Percentiles rank a stretch among this genome's conserved stretches.
Evolutionary conservation across 2,888 invertebrate genomes (phyloP).

Genomic region (Eubasilissa splendida): DNA sequence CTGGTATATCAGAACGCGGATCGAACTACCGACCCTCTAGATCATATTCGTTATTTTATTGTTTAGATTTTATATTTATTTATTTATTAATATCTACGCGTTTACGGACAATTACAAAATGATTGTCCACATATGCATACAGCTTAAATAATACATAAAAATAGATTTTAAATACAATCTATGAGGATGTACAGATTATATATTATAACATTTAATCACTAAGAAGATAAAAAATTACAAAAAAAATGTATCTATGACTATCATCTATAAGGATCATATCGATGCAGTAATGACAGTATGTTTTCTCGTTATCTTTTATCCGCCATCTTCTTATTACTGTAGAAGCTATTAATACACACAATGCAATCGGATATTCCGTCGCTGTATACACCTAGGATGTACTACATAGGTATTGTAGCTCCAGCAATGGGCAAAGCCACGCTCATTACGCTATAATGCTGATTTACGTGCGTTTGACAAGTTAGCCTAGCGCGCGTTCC

Average conservation of each 20-base stretch:
- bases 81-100: too few species aligned
- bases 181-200: too few species aligned
- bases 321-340: neutral
- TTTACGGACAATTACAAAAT: too few species aligned
- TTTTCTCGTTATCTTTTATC: neutral
- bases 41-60: too few species aligned
- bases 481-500: slow-evolving; percentile 26
- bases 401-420: neutral
- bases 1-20: too few species aligned
- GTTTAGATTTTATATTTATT: too few species aligned
- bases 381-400: neutral
- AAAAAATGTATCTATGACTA: neutral
- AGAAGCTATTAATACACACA: neutral
- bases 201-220: too few species aligned
- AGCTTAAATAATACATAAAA: too few species aligned
- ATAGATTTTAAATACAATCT: too few species aligned
- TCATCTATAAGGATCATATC: neutral
- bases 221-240: too few species aligned
- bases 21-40: too few species aligned
- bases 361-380: neutral
- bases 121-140: too few species aligned
- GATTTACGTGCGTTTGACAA: slow-evolving; percentile 51
- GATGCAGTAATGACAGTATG: neutral
- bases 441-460: slow-evolving; percentile 49
- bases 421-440: slow-evolving; percentile 5